Evolutionary conservation across 2,797 vertebrate genomes (phyloP), one percentile per base, ranked within the genome.

Genomic region (Thalassophryne amazonica): DNA sequence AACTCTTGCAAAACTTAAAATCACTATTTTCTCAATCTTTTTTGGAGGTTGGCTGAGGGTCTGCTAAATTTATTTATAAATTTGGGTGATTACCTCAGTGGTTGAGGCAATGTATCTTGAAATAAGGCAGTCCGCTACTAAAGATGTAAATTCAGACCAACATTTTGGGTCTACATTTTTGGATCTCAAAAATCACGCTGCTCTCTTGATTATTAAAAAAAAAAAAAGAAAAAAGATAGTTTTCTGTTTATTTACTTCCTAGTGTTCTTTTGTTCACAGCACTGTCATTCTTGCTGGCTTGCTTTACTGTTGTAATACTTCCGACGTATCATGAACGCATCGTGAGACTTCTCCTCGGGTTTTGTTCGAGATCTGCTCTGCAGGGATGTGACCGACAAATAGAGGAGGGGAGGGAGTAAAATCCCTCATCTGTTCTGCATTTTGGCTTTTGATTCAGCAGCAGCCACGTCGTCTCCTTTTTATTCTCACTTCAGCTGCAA

Each of bases 351-450:
- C 67, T 63, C 56, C 72, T 63, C 17, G 41, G 62, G 23, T 60
- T 77, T 69, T 69, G 75, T 74, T 81, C 80, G 69, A 80, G 71
- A 76, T 78, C 73, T 78, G 69, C 69, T 85, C 78, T 78, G 80
- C 81, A 76, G 83, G 83, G 82, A 84, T 80, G 78, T 84, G 85
- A 78, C 80, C 85, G 60, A 83, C 74, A 83, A 73, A 77, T 74
- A 61, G 68, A 72, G 35, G 66, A 60, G 63, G 68, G 76, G 75
- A 68, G 81, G 81, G 82, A 73, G 78, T 64, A 28, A 58, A 50
- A 63, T 65, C 78, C 66, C 74, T 88, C 89, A 88, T 91, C 89
- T 91, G 88, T 87, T 88, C 67, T 83, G 83, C 85, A 87, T 89
- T 90, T 89, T 78, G 80, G 49, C 71, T 69, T 84, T 88, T 86